These are phyloP conservation scores for Gastracanthus pulcherrimus DNA, from an alignment of 2,888 invertebrate genomes.

Conservation along the genomic window DNA sequence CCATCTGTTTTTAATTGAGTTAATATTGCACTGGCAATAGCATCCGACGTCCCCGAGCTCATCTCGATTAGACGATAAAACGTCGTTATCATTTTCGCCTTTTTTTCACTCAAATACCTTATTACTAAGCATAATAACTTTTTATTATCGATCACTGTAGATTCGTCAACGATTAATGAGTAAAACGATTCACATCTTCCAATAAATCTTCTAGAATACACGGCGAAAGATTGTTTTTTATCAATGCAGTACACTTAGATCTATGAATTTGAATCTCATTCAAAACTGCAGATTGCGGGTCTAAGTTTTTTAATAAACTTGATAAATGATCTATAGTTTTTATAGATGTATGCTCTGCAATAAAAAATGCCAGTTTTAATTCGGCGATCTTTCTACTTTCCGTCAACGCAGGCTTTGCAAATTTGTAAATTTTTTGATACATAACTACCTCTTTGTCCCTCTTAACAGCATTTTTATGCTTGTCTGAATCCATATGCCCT, in stretches of 20 bases:
- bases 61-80: background rate
- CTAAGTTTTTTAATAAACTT: too few relatives aligned
- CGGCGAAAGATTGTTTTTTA: background rate
- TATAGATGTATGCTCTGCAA: too few relatives aligned
- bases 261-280: too few relatives aligned
- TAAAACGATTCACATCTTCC: background rate
- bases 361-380: too few relatives aligned
- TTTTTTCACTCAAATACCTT: background rate
- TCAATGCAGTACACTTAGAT: background rate
- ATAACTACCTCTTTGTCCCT: too few relatives aligned
- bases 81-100: background rate
- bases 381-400: too few relatives aligned
- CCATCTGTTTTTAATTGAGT: background rate
- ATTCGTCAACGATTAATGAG: background rate
- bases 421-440: too few relatives aligned
- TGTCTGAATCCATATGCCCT: too few relatives aligned
- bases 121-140: background rate
- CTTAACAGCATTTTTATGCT: too few relatives aligned
- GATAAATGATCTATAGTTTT: too few relatives aligned
- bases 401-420: too few relatives aligned
- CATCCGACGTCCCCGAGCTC: background rate
- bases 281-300: too few relatives aligned
- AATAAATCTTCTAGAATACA: background rate
- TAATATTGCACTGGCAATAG: background rate
- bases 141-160: background rate